Evolutionary conservation across 2,113 vertebrate species (phyloP).

Genomic region (Thunnus thynnus): DNA sequence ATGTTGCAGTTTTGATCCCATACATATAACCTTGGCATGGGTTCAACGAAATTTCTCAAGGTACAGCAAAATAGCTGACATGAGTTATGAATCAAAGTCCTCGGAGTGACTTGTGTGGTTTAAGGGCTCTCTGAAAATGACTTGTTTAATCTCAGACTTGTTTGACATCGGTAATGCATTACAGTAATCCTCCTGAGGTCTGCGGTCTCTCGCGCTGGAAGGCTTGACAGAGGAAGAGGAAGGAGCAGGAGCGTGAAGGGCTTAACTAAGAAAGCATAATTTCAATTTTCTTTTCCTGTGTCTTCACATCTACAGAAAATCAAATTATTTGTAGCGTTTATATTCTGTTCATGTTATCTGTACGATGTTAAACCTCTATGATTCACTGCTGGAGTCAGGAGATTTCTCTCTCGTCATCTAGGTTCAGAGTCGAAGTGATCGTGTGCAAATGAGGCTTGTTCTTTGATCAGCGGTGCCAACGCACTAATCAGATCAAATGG

Average conservation of each 20-base stretch:
- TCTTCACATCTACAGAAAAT: neutral
- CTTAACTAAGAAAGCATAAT: neutral
- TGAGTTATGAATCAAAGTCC: constrained; percentile 31
- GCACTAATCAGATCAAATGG: constrained; percentile 63
- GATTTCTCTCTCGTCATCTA: constrained; percentile 46
- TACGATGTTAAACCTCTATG: neutral
- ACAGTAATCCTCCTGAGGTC: constrained; percentile 35
- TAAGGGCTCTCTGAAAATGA: constrained; percentile 13
- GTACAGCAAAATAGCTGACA: neutral
- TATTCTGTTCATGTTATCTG: neutral
- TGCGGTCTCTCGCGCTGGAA: constrained; percentile 17
- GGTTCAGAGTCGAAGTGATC: constrained; percentile 60
- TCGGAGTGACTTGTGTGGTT: constrained; percentile 5
- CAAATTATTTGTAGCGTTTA: constrained; percentile 7
- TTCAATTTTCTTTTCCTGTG: neutral
- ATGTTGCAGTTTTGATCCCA: neutral
- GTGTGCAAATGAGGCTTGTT: constrained; percentile 55
- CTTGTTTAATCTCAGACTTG: constrained; percentile 41
- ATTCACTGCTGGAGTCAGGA: constrained; percentile 5
- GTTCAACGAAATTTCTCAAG: constrained; percentile 11
- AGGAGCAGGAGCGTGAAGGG: neutral
- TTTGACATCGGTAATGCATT: constrained; percentile 59
- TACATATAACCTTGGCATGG: constrained; percentile 25
- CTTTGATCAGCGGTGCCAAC: constrained; percentile 66
- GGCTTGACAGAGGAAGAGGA: neutral